Conservation (phyloP, 2,888 invertebrate genomes). For the Eristalinus aeneus region DNA sequence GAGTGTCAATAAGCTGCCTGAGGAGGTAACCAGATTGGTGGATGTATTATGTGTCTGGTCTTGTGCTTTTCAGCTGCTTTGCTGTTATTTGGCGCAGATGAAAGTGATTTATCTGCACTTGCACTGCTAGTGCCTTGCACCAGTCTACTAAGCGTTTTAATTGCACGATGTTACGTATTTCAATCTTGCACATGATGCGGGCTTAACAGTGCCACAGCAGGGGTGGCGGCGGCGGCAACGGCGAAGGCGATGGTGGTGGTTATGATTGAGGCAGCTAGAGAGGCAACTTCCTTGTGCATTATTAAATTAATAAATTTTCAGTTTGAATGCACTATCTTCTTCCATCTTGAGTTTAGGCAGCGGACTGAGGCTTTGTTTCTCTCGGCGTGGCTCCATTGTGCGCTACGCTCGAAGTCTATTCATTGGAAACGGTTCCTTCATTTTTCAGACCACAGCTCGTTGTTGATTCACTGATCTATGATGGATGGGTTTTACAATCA, state of each 20-base stretch:
- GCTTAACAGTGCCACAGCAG: neutral
- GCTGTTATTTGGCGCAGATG: conserved; percentile 67
- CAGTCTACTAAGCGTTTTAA: conserved; percentile 70
- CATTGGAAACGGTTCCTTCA: neutral
- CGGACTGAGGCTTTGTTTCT: conserved; percentile 1
- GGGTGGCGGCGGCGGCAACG: conserved; percentile 21
- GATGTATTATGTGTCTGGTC: conserved; percentile 42
- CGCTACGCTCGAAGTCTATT: neutral
- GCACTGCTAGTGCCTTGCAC: conserved; percentile 68
- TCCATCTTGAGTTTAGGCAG: conserved; percentile 48
- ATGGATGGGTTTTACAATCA: neutral
- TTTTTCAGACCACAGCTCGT: neutral
- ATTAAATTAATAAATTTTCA: conserved; percentile 69
- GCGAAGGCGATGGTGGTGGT: neutral
- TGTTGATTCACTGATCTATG: neutral
- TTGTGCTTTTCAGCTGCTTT: conserved; percentile 12
- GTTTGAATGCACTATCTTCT: conserved; percentile 65
- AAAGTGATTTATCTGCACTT: conserved; percentile 70
- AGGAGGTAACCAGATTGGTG: conserved; percentile 57
- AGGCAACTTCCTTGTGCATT: conserved; percentile 69
- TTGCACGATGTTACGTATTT: conserved; percentile 65
- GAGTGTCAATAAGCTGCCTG: conserved; percentile 64
- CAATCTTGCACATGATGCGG: conserved; percentile 64
- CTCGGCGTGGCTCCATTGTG: neutral
- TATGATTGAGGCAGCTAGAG: conserved; percentile 34